These are phyloP conservation scores for Sclerurus mexicanus DNA, from an alignment of 2,113 vertebrate species.

Conservation along the genomic window DNA sequence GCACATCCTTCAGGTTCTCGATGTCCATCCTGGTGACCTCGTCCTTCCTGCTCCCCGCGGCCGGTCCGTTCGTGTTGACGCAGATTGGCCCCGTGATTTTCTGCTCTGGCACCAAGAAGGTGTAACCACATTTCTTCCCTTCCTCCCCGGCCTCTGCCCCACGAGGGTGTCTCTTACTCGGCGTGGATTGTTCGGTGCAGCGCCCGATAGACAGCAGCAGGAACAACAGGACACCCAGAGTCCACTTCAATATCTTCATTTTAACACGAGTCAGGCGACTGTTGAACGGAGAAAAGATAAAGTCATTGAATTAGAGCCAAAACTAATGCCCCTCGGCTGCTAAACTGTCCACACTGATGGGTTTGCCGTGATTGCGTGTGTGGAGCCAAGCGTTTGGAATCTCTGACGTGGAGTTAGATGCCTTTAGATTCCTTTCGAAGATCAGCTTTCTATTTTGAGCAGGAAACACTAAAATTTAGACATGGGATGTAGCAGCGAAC, in stretches of 20 bases:
- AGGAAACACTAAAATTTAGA: not conserved
- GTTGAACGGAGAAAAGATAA: not conserved
- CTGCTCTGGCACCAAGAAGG: slow-evolving; percentile 93
- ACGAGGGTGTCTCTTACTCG: slow-evolving; percentile 74
- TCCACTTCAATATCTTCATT: slow-evolving; percentile 85
- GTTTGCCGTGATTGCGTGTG: fast-evolving
- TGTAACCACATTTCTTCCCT: slow-evolving; percentile 91
- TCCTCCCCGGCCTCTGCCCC: slow-evolving; percentile 73
- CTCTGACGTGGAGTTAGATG: not conserved
- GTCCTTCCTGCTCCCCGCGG: slow-evolving; percentile 79
- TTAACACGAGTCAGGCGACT: slow-evolving; percentile 5
- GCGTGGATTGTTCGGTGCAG: slow-evolving; percentile 61
- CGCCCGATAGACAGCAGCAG: slow-evolving; percentile 73
- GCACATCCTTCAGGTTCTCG: slow-evolving; percentile 90
- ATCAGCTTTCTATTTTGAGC: not conserved
- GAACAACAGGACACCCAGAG: slow-evolving; percentile 79
- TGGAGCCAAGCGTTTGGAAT: not conserved
- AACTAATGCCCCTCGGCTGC: not conserved
- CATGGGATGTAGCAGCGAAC: not conserved
- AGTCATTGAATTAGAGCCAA: not conserved
- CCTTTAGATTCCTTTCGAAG: not conserved
- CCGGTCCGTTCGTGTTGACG: slow-evolving; percentile 85
- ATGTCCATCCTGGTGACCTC: slow-evolving; percentile 95
- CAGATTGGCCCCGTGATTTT: slow-evolving; percentile 96
- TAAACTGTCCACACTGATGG: not conserved